Conservation (phyloP, 1,140 invertebrate species). For the Oreohelix idahoensis region DNA sequence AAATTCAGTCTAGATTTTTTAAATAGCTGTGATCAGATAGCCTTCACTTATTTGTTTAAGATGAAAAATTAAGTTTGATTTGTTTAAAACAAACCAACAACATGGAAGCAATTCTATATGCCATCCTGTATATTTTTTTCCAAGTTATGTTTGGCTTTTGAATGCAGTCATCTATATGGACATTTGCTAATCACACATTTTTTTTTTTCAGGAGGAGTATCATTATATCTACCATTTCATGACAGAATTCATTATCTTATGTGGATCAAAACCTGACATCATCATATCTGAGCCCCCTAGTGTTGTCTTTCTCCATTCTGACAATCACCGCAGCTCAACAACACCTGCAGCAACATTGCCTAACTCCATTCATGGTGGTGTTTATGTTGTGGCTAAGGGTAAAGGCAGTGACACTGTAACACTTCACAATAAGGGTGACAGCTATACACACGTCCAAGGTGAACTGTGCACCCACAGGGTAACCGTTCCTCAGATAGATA, state of each 20-base stretch:
- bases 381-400: constrained; percentile 2
- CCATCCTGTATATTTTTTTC: no score
- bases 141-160: no score
- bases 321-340: neutral
- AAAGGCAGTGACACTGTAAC: neutral
- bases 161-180: no score
- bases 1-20: no score
- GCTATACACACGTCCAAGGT: neutral
- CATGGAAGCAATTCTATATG: no score
- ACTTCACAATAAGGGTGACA: neutral
- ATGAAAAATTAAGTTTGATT: no score
- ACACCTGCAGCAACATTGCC: neutral
- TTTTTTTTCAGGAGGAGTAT: constrained; percentile 49
- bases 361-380: neutral
- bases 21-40: no score
- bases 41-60: no score
- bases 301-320: neutral
- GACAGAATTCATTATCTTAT: constrained; percentile 39
- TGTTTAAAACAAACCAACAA: no score
- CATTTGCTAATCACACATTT: no score
- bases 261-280: constrained; percentile 33
- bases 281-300: constrained; percentile 5
- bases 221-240: constrained; percentile 52
- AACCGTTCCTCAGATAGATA: neutral
- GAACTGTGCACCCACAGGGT: neutral